These are phyloP conservation scores for Poecilia wingei DNA, from an alignment of 2,797 vertebrate genomes.

Conservation along the genomic window DNA sequence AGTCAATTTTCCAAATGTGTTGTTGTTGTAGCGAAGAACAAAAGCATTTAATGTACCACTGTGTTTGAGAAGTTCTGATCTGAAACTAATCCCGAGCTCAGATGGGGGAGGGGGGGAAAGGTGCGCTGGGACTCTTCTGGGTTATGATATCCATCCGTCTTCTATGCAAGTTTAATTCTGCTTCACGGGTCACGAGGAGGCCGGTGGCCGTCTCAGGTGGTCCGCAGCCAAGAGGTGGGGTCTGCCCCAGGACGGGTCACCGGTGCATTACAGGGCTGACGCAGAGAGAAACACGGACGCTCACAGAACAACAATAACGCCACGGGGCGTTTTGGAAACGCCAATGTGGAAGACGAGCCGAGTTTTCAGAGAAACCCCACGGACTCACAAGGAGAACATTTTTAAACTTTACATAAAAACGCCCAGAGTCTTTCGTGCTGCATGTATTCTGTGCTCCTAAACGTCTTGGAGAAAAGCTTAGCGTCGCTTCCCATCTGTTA, in stretches of 20 bases:
- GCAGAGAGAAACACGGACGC: neutral
- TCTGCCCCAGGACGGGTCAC: slow-evolving; percentile 1
- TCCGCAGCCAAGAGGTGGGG: neutral
- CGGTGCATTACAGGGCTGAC: neutral
- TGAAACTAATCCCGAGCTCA: neutral
- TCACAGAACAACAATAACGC: neutral
- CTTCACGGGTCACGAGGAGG: neutral
- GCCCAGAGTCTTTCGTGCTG: neutral
- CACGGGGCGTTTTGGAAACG: neutral
- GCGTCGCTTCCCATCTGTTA: neutral
- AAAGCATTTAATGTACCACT: neutral
- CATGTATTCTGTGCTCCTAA: neutral
- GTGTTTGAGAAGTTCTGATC: neutral
- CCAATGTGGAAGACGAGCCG: neutral
- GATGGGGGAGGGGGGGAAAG: too few species aligned
- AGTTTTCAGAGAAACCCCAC: neutral
- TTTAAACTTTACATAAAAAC: slow-evolving; percentile 3
- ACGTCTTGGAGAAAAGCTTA: neutral
- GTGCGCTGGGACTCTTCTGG: neutral
- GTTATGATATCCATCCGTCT: neutral
- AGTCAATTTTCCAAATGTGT: neutral
- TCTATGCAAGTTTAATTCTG: neutral
- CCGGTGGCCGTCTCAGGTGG: neutral
- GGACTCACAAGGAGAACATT: neutral
- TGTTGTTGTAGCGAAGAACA: neutral